phyloP scores from a whole-genome alignment of 92 coral and sea anemone genomes.

The Chrysogorgia sp. region DNA sequence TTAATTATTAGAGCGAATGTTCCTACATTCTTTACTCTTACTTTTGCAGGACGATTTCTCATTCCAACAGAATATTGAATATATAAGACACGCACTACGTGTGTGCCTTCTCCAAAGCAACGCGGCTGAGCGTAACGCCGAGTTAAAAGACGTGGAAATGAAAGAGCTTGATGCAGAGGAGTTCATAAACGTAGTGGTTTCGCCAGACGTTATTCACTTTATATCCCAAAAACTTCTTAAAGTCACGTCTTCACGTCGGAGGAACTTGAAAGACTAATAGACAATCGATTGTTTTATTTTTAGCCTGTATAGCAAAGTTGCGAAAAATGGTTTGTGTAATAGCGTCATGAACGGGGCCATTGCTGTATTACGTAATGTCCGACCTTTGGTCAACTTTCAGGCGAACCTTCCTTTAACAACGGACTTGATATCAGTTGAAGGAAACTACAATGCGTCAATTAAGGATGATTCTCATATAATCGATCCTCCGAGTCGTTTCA shows the following conservation, averaged over 20 bases:
- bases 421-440: no score
- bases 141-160: not conserved
- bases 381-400: no score
- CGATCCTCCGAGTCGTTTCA: no score
- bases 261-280: not conserved
- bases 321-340: not conserved
- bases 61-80: constrained; percentile 66
- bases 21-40: not conserved
- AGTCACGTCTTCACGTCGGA: not conserved
- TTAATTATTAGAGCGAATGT: no score
- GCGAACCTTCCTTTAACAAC: no score
- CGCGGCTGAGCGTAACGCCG: not conserved
- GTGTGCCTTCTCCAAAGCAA: constrained; percentile 4
- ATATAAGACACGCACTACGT: constrained; percentile 58
- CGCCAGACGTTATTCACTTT: constrained; percentile 66
- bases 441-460: no score
- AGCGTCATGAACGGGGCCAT: not conserved
- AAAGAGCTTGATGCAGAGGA: constrained; percentile 52
- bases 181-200: constrained; percentile 70
- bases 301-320: not conserved
- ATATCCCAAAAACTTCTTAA: constrained; percentile 66
- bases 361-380: no score
- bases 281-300: not conserved
- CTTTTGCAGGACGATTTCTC: constrained; percentile 66
- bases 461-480: no score